Base-by-base conservation (phyloP, 2,888 invertebrate genomes). In the Pyrochroa serraticornis region DNA sequence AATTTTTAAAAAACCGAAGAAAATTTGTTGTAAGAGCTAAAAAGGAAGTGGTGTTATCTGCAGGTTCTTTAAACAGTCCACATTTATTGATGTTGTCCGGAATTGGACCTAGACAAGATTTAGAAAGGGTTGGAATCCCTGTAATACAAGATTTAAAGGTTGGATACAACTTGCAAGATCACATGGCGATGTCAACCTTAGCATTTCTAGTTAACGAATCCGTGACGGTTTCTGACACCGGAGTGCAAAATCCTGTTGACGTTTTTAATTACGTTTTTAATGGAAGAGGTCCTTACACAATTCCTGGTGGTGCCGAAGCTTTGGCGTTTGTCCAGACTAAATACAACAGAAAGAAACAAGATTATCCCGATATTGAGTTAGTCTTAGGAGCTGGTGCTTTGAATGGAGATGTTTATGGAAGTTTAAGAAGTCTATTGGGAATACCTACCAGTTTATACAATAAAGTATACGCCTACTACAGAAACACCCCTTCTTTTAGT, bases 81-180 rank as follows among this genome's bases (percentile, higher is more conserved):
- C 94, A 95, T 73, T 76, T 95, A 2, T 77, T 95, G 41, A 90
- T 94, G 91, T 76, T 94, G 8, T 93, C 93, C 0, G 95, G 95
- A 7, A 81, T 94, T 30, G 92, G 92, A 0, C 91, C 91, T 0
- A 78, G 74, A 31, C 80, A 84, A 0, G 86, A 90, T 70, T 78
- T 92, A 3, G 69, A 77, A 12, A 78, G 84, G 32, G 71, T 86
- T 6, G 82, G 82, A 2, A 89, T 93, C 47, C 75, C 82, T 0
- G 82, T 88, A 1, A 71, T 91, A 33, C 82, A 85, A 61, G 84
- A 93, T 73, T 81, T 91, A 1, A 87, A 86, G 1, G 93, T 93
- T 0, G 93, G 93, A 6, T 85, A 86, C 70, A 93, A 93, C 77
- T 82, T 93, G 0, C 92, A 92, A 76, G 93, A 93, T 75, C 93